Conservation (phyloP, 2,797 vertebrate species). For the Fistularia tabacaria region DNA sequence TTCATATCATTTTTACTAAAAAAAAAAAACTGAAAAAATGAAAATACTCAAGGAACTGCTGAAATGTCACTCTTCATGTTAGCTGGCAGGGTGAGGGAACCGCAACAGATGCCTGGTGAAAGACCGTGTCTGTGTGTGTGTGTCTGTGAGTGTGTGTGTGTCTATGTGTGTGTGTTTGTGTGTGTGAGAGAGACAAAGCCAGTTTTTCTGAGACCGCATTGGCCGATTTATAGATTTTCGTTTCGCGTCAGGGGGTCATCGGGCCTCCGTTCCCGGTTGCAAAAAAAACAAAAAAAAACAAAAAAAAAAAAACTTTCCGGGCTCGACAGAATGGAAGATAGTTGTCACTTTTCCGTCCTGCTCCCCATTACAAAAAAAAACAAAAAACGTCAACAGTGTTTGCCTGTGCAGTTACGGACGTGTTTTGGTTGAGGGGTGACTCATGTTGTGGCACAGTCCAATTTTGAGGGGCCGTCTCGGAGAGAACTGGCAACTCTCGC, state of each 20-base stretch:
- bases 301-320: constrained; percentile 37
- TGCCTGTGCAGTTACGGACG: constrained; percentile 46
- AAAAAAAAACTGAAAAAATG: background rate
- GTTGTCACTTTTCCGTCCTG: constrained; percentile 54
- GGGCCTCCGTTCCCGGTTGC: constrained; percentile 35
- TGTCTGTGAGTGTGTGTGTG: constrained; percentile 7
- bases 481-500: constrained; percentile 1
- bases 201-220: constrained; percentile 1
- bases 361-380: constrained; percentile 26
- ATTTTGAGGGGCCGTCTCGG: constrained; percentile 18
- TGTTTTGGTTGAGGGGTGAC: constrained; percentile 51
- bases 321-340: constrained; percentile 64
- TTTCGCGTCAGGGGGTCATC: constrained; percentile 38
- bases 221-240: constrained; percentile 36
- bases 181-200: too few relatives aligned
- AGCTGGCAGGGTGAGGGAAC: constrained; percentile 6
- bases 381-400: constrained; percentile 29
- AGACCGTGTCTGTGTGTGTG: constrained; percentile 20
- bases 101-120: constrained; percentile 28
- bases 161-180: constrained; percentile 15
- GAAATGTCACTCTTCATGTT: constrained; percentile 38
- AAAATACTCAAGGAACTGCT: constrained; percentile 1
- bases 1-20: constrained; percentile 28
- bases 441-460: constrained; percentile 47
- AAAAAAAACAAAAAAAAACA: too few relatives aligned